Conservation (phyloP, 1,140 invertebrate species). For the Yoshiicerus persimilis region DNA sequence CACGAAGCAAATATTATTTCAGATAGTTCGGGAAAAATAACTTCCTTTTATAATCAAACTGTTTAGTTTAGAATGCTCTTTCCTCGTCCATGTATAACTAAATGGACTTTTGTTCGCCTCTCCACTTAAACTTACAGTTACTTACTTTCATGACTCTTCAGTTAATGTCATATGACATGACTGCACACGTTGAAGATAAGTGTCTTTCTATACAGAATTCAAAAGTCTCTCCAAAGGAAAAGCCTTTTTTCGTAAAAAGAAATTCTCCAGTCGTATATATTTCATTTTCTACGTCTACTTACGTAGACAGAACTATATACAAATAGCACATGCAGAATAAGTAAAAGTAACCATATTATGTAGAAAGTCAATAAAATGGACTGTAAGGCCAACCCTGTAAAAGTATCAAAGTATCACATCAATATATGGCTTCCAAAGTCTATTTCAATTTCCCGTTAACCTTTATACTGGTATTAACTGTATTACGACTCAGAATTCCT, state of each 20-base stretch:
- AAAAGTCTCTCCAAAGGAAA: neutral
- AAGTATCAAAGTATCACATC: neutral
- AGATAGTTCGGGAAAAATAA: neutral
- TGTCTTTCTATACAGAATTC: neutral
- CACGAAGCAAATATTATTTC: neutral
- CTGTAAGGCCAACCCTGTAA: neutral
- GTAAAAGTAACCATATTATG: neutral
- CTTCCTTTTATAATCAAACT: neutral
- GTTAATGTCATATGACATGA: neutral
- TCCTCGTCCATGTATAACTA: neutral
- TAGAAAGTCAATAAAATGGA: no score
- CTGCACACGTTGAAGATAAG: neutral
- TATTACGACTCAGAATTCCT: neutral
- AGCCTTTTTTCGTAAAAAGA: neutral
- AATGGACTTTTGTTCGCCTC: neutral
- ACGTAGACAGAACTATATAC: neutral
- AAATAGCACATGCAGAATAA: neutral
- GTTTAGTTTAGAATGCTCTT: neutral
- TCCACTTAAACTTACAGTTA: neutral
- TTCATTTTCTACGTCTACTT: neutral
- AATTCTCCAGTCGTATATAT: neutral
- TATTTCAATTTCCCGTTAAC: no score
- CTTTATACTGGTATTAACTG: no score
- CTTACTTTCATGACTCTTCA: neutral
- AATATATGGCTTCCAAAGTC: neutral